Percentiles rank a stretch among this genome's conserved stretches.
Evolutionary conservation across 2,888 invertebrate species (phyloP).

Genomic region (Acleris holmiana): DNA sequence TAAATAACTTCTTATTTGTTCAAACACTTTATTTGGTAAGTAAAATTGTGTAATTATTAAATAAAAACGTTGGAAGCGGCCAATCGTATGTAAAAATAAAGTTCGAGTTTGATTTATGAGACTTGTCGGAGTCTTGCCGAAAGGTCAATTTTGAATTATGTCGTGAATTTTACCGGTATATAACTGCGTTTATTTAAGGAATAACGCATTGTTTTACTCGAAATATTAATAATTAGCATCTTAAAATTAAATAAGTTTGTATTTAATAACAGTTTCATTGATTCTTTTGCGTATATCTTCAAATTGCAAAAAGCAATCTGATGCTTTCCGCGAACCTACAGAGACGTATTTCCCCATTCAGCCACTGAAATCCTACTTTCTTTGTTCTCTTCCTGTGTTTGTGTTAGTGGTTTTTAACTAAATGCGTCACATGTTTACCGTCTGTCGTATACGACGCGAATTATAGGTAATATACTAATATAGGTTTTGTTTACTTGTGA

Average conservation of each 20-base stretch:
- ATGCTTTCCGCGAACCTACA: slow-evolving; percentile 27
- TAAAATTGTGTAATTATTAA: slow-evolving; percentile 49
- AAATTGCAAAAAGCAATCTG: slow-evolving; percentile 22
- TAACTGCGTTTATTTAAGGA: slow-evolving; percentile 42
- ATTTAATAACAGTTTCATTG: slow-evolving; percentile 52
- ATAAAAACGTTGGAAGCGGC: slow-evolving; percentile 9
- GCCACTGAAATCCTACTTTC: slow-evolving; percentile 41
- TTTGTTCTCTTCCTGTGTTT: slow-evolving; percentile 31
- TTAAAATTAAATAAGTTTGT: slow-evolving; percentile 51
- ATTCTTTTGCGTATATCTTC: slow-evolving; percentile 45
- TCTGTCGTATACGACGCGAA: slow-evolving; percentile 5
- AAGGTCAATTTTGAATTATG: slow-evolving; percentile 52
- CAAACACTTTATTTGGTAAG: slow-evolving; percentile 67
- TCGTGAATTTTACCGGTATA: slow-evolving; percentile 63
- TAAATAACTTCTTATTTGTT: slow-evolving; percentile 73
- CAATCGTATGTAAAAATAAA: slow-evolving; percentile 21
- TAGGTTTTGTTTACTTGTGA: slow-evolving; percentile 32
- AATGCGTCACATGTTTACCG: slow-evolving; percentile 27
- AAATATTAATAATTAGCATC: slow-evolving; percentile 45
- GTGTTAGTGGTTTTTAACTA: slow-evolving; percentile 15
- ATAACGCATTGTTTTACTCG: slow-evolving; percentile 45
- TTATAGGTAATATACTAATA: slow-evolving; percentile 9
- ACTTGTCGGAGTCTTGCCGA: slow-evolving; percentile 35
- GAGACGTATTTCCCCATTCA: slow-evolving; percentile 33
- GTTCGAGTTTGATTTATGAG: slow-evolving; percentile 23